These are phyloP conservation scores for Hypercompe scribonia DNA, from an alignment of 2,888 invertebrate species.

Conservation along the genomic window DNA sequence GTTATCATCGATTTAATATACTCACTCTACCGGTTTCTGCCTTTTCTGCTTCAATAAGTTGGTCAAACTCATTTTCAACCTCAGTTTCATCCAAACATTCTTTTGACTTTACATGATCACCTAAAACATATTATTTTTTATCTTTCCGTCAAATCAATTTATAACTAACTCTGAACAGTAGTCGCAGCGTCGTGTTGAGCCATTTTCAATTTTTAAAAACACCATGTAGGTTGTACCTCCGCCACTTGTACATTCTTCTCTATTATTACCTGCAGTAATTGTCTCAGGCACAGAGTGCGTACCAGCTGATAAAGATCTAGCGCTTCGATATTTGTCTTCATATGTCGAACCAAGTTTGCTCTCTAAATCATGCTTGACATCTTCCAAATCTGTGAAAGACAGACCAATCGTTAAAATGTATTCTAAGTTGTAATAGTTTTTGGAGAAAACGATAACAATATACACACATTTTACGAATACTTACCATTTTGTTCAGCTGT, in stretches of 20 bases:
- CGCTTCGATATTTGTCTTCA: constrained; percentile 89
- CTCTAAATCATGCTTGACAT: constrained; percentile 92
- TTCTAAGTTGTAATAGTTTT: not conserved
- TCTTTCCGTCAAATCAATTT: not conserved
- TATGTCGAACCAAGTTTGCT: constrained; percentile 89
- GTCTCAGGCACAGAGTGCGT: constrained; percentile 87
- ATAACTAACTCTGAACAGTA: constrained; percentile 54
- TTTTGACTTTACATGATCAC: constrained; percentile 73
- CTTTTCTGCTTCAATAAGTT: constrained; percentile 95
- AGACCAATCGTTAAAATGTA: not conserved
- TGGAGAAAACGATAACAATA: not conserved
- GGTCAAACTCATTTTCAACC: constrained; percentile 70
- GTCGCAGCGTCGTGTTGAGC: constrained; percentile 66
- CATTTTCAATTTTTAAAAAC: too few relatives aligned
- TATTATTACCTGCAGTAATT: constrained; percentile 63
- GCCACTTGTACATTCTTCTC: not conserved
- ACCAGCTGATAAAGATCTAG: constrained; percentile 90
- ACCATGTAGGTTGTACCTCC: not conserved
- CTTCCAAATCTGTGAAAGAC: constrained; percentile 73
- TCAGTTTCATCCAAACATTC: constrained; percentile 28
- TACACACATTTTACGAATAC: not conserved
- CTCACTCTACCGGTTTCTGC: constrained; percentile 96
- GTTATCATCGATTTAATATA: constrained; percentile 12
- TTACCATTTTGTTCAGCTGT: constrained; percentile 74
- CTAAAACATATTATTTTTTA: constrained; percentile 45